phyloP scores from a whole-genome alignment of 2,797 vertebrate genomes.

The Peromyscus melanophrys region DNA sequence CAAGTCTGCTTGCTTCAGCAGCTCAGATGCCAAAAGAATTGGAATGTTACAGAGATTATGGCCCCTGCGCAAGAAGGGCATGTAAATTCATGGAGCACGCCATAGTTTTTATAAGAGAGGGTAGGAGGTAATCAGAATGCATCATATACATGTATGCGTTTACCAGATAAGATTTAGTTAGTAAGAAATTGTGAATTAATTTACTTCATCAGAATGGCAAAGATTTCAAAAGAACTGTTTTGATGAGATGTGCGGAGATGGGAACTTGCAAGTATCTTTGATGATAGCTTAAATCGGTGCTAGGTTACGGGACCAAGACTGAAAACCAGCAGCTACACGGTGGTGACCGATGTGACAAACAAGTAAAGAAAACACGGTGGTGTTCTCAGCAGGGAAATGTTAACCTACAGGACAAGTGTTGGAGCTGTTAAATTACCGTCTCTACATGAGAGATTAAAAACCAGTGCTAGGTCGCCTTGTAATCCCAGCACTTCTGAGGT shows the following conservation, averaged over 20 bases:
- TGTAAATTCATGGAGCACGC: background rate
- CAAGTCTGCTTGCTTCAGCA: background rate
- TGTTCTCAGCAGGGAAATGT: background rate
- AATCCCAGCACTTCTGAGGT: background rate
- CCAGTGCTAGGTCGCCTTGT: background rate
- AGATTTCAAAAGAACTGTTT: constrained; percentile 7
- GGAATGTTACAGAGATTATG: background rate
- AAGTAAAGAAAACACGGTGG: background rate
- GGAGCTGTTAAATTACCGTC: background rate
- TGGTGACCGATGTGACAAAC: constrained; percentile 5
- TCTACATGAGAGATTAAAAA: background rate
- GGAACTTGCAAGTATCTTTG: background rate
- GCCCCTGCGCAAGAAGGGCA: background rate
- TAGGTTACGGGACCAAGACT: background rate
- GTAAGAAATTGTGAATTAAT: background rate
- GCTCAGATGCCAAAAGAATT: background rate
- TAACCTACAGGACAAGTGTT: background rate
- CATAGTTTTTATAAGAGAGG: background rate
- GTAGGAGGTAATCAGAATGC: background rate
- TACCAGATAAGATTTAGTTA: background rate
- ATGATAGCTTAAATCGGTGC: background rate
- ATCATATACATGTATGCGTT: background rate
- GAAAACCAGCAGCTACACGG: background rate
- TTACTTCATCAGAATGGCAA: background rate
- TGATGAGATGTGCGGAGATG: background rate